Percentiles rank a stretch among this genome's conserved stretches.
Conservation (phyloP, 2,888 invertebrate species). For the Andrena chrysosceles region DNA sequence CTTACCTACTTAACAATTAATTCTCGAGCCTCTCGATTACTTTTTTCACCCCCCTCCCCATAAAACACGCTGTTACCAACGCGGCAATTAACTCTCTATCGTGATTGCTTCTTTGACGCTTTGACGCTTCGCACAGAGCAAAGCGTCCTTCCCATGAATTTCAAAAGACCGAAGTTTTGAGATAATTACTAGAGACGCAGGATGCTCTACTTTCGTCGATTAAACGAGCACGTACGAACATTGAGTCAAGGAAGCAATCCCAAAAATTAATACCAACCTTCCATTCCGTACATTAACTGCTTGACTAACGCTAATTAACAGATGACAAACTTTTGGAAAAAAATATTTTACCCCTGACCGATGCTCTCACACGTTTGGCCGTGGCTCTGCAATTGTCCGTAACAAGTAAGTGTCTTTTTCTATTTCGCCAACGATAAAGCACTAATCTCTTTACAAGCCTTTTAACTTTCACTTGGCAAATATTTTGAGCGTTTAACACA, state of each 20-base stretch:
- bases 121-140: not conserved
- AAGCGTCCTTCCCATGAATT: not conserved
- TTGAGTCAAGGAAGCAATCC: conserved; percentile 17
- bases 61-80: conserved; percentile 14
- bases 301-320: conserved; percentile 77
- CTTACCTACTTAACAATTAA: conserved; percentile 46
- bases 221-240: not conserved
- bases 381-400: conserved; percentile 89
- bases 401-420: conserved; percentile 87
- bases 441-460: not conserved
- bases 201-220: not conserved
- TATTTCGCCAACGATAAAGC: not conserved
- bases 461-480: not conserved
- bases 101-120: conserved; percentile 46
- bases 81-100: conserved; percentile 31
- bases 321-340: conserved; percentile 86
- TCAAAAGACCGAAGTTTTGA: conserved; percentile 1
- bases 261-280: conserved; percentile 1
- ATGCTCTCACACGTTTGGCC: conserved; percentile 88
- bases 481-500: not conserved
- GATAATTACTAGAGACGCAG: not conserved
- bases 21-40: conserved; percentile 22
- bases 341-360: conserved; percentile 88
- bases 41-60: not conserved
- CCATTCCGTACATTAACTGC: conserved; percentile 32